Evolutionary conservation across 2,888 invertebrate species (phyloP).

Genomic region (Muschampia plurimacula): DNA sequence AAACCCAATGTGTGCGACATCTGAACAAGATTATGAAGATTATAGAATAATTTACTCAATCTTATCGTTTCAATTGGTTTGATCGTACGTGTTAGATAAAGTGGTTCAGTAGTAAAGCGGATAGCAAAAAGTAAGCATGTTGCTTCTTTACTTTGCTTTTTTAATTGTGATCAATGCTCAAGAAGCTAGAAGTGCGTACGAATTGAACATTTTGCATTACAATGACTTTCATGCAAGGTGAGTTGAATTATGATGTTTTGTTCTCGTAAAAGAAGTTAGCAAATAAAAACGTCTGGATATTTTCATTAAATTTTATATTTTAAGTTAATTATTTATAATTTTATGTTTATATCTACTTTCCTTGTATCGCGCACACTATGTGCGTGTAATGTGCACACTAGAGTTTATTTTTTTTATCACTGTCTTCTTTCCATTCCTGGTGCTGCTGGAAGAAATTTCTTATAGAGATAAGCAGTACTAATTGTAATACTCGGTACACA

Average conservation of each 20-base stretch:
- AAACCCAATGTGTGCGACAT: background rate
- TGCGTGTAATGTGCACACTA: too few species aligned
- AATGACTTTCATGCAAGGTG: slow-evolving; percentile 80
- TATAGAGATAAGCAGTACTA: too few species aligned
- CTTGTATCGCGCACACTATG: too few species aligned
- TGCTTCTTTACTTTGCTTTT: slow-evolving; percentile 47
- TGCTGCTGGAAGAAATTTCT: too few species aligned
- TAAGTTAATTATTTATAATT: too few species aligned
- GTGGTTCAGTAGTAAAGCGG: slow-evolving; percentile 23
- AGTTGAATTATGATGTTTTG: slow-evolving; percentile 24
- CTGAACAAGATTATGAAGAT: background rate
- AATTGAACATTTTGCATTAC: slow-evolving; percentile 73
- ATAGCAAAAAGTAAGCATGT: slow-evolving; percentile 16
- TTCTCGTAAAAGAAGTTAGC: too few species aligned
- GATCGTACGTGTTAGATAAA: background rate
- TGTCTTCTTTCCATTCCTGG: too few species aligned
- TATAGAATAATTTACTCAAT: background rate
- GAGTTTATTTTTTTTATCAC: too few species aligned
- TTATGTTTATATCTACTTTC: too few species aligned
- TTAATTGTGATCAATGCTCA: slow-evolving; percentile 50
- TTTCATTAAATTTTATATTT: too few species aligned
- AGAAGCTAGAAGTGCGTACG: slow-evolving; percentile 51
- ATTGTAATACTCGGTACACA: too few species aligned
- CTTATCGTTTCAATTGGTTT: slow-evolving; percentile 21
- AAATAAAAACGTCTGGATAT: too few species aligned